These are phyloP conservation scores for Centropyge bicolor DNA, from an alignment of 2,797 vertebrate genomes.

Conservation along the genomic window DNA sequence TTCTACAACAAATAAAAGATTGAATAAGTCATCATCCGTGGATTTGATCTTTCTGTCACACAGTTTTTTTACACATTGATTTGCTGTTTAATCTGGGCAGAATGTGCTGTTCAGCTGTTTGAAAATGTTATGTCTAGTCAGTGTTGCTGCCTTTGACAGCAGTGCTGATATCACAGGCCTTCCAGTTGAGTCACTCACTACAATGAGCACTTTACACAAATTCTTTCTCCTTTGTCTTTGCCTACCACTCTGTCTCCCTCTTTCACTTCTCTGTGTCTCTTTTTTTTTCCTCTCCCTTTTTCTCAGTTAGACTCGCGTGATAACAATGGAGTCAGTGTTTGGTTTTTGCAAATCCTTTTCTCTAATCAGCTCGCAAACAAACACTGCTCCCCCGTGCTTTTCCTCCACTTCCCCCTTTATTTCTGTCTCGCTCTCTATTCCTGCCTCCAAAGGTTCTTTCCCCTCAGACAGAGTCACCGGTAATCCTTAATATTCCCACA, in stretches of 20 bases:
- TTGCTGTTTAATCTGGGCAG: slow-evolving; percentile 23
- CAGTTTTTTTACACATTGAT: not conserved
- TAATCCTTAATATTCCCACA: slow-evolving; percentile 54
- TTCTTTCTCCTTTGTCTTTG: slow-evolving; percentile 76
- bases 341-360: slow-evolving; percentile 70
- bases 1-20: slow-evolving; percentile 67
- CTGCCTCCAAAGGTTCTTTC: slow-evolving; percentile 30
- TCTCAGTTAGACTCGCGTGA: slow-evolving; percentile 50
- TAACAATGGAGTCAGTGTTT: slow-evolving; percentile 83
- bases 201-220: slow-evolving; percentile 77
- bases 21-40: not conserved
- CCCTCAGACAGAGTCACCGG: slow-evolving; percentile 33
- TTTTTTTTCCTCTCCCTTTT: slow-evolving; percentile 56
- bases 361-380: slow-evolving; percentile 79
- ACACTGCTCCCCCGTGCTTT: slow-evolving; percentile 44
- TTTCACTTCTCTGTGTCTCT: slow-evolving; percentile 51
- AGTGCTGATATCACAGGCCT: slow-evolving; percentile 65
- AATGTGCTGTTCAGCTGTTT: slow-evolving; percentile 44
- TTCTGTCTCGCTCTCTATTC: slow-evolving; percentile 15
- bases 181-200: slow-evolving; percentile 74
- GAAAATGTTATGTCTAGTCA: slow-evolving; percentile 25
- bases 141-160: slow-evolving; percentile 32
- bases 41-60: not conserved
- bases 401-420: slow-evolving; percentile 1
- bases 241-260: slow-evolving; percentile 64